Evolutionary conservation across 2,888 invertebrate species (phyloP), one percentile per base, ranked within the genome.

Genomic region (Deilephila porcellus): DNA sequence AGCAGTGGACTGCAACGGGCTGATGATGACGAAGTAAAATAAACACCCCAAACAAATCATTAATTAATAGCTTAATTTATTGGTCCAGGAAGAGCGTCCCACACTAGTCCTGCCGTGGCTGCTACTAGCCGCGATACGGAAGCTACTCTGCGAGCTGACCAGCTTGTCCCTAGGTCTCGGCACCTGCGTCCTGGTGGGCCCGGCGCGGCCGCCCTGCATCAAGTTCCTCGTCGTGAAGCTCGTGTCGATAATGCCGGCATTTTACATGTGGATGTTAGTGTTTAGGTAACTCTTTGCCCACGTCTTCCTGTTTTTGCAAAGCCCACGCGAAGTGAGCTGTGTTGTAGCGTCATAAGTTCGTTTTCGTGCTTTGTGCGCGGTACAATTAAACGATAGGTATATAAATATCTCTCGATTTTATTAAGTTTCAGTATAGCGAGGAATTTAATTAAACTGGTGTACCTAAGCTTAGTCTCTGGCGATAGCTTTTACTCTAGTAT

Each of bases 71-170:
- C 6, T 45, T 7, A 37, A 4, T 53, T 29, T 56, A 8, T 25
- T 71, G 11, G 17, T 62, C 32, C 17, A 95, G 95, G 95, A 95
- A 81, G 95, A 95, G 76, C 91, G 95, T 32, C 94, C 95, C 0
- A 86, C 88, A 0, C 80, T 95, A 62, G 90, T 95, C 5, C 82
- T 95, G 1, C 95, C 95, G 0, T 95, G 95, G 95, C 85, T 95
- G 1, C 81, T 94, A 19, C 82, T 95, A 71, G 93, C 95, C 25
- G 93, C 95, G 0, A 83, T 95, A 67, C 91, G 95, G 73, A 91
- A 92, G 77, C 83, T 95, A 25, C 83, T 93, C 2, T 94, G 94
- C 74, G 95, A 95, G 79, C 81, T 95, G 63, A 88, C 91, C 32
- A 91, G 94, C 75, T 81, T 95, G 72, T 88, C 93, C 0, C 81